Base-by-base conservation (phyloP, 2,113 vertebrate species). In the Ornithorhynchus anatinus region DNA sequence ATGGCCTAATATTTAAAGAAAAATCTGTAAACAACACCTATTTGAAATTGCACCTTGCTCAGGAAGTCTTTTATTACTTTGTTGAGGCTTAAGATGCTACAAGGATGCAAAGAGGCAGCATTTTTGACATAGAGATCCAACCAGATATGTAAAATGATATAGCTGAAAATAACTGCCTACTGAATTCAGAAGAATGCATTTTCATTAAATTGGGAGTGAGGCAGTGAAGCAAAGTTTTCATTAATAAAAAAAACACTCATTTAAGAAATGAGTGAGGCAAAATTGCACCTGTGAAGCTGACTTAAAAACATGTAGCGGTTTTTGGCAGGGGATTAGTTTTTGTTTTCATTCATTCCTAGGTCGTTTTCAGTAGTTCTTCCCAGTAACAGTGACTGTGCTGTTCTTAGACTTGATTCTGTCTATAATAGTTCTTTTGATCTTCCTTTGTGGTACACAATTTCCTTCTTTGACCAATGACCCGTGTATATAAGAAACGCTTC, bases 71-170 rank as follows among this genome's bases (percentile, higher is more conserved):
- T 63, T 53, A 50, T 70, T 69, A 23, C 51, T 45, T 39, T 22
- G 27, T 6, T 4, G 37, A 51, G 37, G 39, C 23, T 35, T 80
- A 2, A 2, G 10, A 37, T 59, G n/a, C n/a, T 8, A 22, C 17
- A 58, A 60, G 67, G 43, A 10, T 2, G 4, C 1, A 20, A 1
- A 11, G 8, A 50, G 13, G 35, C 63, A 44, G 31, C 10, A 8
- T 53, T 69, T 39, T 42, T 75, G 42, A 20, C 23, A 22, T 2
- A 16, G 53, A 31, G 25, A 69, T 48, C 2, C 0, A 20, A 9
- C 37, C 9, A 0, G 0, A 3, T 17, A 15, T 27, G 61, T 31
- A 15, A 0, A 59, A 2, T 31, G 22, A 4, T 2, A 25, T 2
- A 10, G 13, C 1, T 58, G 37, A 36, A 1, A 22, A 5, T 4